Evolutionary conservation across 2,113 vertebrate genomes (phyloP).

Genomic region (Acinonyx jubatus): DNA sequence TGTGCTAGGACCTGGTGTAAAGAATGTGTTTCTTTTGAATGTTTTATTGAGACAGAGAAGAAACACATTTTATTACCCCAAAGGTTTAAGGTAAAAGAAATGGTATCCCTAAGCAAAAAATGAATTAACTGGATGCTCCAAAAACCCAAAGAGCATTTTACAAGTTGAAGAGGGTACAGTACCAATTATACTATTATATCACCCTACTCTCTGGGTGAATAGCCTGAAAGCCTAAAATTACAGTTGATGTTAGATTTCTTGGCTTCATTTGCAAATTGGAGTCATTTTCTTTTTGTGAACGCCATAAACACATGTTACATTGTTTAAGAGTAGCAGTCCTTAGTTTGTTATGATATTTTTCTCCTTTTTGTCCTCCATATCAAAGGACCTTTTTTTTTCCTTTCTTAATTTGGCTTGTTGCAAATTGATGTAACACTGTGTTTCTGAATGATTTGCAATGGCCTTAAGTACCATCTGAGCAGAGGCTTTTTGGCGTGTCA

Average conservation of each 20-base stretch:
- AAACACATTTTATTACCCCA: slow-evolving; percentile 1
- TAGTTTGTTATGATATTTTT: slow-evolving; percentile 63
- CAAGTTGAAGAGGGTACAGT: slow-evolving; percentile 66
- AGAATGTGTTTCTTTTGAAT: neutral
- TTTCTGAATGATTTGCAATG: neutral
- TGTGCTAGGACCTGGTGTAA: neutral
- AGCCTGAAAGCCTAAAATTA: slow-evolving; percentile 69
- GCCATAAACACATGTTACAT: slow-evolving; percentile 63
- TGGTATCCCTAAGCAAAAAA: neutral
- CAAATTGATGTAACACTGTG: neutral
- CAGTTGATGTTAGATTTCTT: slow-evolving; percentile 67
- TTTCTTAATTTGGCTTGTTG: neutral
- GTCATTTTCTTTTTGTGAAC: slow-evolving; percentile 65
- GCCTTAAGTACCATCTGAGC: slow-evolving; percentile 30
- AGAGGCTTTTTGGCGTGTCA: slow-evolving; percentile 52
- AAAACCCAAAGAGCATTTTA: slow-evolving; percentile 57
- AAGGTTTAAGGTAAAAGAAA: slow-evolving; percentile 23
- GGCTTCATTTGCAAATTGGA: slow-evolving; percentile 74
- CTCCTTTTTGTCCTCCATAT: slow-evolving; percentile 47
- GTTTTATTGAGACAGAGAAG: neutral
- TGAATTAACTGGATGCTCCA: slow-evolving; percentile 23
- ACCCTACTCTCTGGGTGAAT: slow-evolving; percentile 47
- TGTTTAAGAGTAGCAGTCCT: slow-evolving; percentile 57
- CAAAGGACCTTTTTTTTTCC: neutral
- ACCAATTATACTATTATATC: slow-evolving; percentile 76